Conservation (phyloP, 2,888 invertebrate genomes). For the Amphipoea oculea region DNA sequence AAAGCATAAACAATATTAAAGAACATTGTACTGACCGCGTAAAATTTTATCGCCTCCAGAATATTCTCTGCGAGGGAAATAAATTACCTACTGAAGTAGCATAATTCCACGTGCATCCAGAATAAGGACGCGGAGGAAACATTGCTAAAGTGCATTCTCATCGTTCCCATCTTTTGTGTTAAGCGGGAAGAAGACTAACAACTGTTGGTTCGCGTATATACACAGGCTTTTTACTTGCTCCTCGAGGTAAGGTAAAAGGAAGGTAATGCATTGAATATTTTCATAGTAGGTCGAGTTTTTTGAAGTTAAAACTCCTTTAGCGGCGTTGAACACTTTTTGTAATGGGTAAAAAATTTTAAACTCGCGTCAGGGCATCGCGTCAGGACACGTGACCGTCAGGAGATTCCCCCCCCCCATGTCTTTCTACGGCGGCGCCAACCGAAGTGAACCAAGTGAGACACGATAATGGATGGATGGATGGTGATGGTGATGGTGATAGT, state of each 20-base stretch:
- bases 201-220: conserved; percentile 64
- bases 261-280: conserved; percentile 21
- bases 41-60: conserved; percentile 20
- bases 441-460: too few relatives aligned
- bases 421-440: too few relatives aligned
- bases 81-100: conserved; percentile 33
- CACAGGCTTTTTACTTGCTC: conserved; percentile 53
- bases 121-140: conserved; percentile 66
- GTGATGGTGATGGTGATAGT: too few relatives aligned
- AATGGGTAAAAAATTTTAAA: too few relatives aligned
- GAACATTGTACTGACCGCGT: neutral
- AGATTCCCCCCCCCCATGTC: too few relatives aligned
- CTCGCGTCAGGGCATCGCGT: too few relatives aligned
- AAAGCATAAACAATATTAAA: neutral
- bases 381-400: too few relatives aligned
- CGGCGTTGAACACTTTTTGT: too few relatives aligned
- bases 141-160: conserved; percentile 72
- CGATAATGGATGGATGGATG: too few relatives aligned
- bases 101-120: conserved; percentile 41
- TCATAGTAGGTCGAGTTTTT: neutral
- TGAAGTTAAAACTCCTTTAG: too few relatives aligned
- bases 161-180: conserved; percentile 70
- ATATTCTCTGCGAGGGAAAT: conserved; percentile 31
- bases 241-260: conserved; percentile 27
- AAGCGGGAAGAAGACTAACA: conserved; percentile 66